These are phyloP conservation scores for Australoheros facetus DNA, from an alignment of 2,797 vertebrate genomes.

Conservation along the genomic window DNA sequence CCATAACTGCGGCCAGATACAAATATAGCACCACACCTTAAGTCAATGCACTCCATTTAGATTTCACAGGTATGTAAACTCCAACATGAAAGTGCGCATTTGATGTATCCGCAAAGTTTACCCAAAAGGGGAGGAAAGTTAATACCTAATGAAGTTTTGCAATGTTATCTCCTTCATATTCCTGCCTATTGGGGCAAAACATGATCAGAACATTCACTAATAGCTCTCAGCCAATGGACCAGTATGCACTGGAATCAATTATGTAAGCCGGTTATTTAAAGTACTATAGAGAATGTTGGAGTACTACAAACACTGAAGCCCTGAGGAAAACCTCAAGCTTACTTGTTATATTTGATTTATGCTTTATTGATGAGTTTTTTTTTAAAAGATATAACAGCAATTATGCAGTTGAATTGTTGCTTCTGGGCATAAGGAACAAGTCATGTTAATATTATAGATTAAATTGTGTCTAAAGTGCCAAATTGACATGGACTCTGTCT, in stretches of 20 bases:
- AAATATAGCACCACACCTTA: constrained; percentile 77
- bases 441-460: constrained; percentile 51
- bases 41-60: constrained; percentile 79
- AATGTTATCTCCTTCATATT: constrained; percentile 58
- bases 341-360: constrained; percentile 47
- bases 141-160: constrained; percentile 71
- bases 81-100: constrained; percentile 67
- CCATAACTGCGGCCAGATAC: constrained; percentile 68
- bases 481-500: constrained; percentile 45
- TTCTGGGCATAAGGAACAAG: constrained; percentile 50
- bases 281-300: constrained; percentile 20
- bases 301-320: constrained; percentile 29
- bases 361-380: constrained; percentile 34
- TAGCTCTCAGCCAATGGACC: constrained; percentile 37
- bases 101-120: constrained; percentile 76
- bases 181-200: constrained; percentile 42
- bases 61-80: constrained; percentile 79
- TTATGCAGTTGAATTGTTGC: constrained; percentile 58
- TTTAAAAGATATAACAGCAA: constrained; percentile 61
- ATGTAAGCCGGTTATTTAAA: constrained; percentile 36
- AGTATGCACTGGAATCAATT: constrained; percentile 25
- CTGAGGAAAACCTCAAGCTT: constrained; percentile 37
- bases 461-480: constrained; percentile 44
- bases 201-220: constrained; percentile 39
- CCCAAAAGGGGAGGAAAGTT: constrained; percentile 74